Conservation (phyloP, 1,140 invertebrate genomes). For the Aphelenchoides fujianensis region DNA sequence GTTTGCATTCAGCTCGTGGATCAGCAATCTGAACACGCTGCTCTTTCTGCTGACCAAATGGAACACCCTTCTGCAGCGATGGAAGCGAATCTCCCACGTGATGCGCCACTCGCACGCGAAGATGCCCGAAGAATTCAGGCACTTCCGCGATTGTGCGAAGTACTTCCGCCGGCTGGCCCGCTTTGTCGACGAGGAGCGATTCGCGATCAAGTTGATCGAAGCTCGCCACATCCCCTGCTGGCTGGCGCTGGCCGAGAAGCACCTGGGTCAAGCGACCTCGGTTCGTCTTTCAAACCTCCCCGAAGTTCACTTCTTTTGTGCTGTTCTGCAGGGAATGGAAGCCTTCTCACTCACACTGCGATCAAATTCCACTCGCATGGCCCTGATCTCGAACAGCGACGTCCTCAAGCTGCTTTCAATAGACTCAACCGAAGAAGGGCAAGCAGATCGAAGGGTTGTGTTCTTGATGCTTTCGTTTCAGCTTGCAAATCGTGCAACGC, state of each 20-base stretch:
- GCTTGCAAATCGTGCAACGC: conserved; percentile 31
- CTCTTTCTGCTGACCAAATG: conserved; percentile 32
- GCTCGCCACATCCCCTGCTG: conserved; percentile 37
- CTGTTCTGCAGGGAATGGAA: conserved; percentile 33
- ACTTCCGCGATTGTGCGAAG: conserved; percentile 33
- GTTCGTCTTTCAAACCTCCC: conserved; percentile 20
- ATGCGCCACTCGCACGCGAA: conserved; percentile 41
- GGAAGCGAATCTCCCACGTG: conserved; percentile 34
- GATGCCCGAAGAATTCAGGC: conserved; percentile 32
- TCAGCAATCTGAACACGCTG: conserved; percentile 22
- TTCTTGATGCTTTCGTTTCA: too few species aligned
- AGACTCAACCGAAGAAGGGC: neutral
- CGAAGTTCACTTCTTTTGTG: conserved; percentile 22
- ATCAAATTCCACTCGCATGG: conserved; percentile 12
- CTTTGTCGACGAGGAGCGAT: conserved; percentile 38
- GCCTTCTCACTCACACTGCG: conserved; percentile 31
- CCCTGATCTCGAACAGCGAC: conserved; percentile 34
- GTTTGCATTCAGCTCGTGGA: conserved; percentile 38
- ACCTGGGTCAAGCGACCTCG: conserved; percentile 28
- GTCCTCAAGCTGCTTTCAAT: conserved; percentile 33
- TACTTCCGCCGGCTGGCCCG: conserved; percentile 36
- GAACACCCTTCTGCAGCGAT: conserved; percentile 29
- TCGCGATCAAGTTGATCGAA: conserved; percentile 39
- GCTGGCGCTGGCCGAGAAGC: conserved; percentile 34
- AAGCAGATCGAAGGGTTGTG: too few species aligned